Evolutionary conservation across 2,888 invertebrate species (phyloP).

Genomic region (Tenthredo notha): DNA sequence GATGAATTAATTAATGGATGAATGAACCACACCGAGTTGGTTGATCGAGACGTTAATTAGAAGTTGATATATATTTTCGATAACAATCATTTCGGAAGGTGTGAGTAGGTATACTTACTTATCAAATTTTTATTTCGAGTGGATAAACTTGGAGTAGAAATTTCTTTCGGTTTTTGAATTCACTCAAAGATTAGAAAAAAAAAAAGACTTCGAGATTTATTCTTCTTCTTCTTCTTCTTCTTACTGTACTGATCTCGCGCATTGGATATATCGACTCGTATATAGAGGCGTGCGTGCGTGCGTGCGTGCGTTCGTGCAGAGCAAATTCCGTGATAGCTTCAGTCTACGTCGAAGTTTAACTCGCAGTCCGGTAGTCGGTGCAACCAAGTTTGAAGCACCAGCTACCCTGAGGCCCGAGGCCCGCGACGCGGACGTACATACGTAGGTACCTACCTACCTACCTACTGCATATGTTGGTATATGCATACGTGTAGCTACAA

Average conservation of each 20-base stretch:
- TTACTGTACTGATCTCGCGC: background rate
- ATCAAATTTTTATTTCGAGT: background rate
- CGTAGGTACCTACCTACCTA: no score
- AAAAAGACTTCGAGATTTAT: background rate
- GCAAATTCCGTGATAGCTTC: conserved; percentile 40
- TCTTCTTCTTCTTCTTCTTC: background rate
- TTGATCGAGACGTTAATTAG: background rate
- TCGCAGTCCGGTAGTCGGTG: background rate
- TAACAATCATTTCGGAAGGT: background rate
- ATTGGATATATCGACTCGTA: background rate
- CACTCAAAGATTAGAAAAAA: background rate
- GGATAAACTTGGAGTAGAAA: background rate
- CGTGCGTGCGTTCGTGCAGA: conserved; percentile 20
- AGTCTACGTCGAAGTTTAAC: background rate
- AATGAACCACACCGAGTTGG: background rate
- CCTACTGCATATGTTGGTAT: background rate
- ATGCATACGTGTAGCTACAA: background rate
- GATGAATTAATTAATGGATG: background rate
- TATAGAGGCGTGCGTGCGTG: background rate
- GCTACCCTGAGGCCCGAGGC: conserved; percentile 21
- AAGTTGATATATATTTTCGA: background rate
- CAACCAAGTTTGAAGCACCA: background rate
- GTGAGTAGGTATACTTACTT: background rate
- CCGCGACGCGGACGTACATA: background rate
- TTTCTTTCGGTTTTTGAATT: background rate